These are phyloP conservation scores for Lepilemur septentrionalis DNA, from an alignment of 2,797 vertebrate genomes.

Conservation along the genomic window DNA sequence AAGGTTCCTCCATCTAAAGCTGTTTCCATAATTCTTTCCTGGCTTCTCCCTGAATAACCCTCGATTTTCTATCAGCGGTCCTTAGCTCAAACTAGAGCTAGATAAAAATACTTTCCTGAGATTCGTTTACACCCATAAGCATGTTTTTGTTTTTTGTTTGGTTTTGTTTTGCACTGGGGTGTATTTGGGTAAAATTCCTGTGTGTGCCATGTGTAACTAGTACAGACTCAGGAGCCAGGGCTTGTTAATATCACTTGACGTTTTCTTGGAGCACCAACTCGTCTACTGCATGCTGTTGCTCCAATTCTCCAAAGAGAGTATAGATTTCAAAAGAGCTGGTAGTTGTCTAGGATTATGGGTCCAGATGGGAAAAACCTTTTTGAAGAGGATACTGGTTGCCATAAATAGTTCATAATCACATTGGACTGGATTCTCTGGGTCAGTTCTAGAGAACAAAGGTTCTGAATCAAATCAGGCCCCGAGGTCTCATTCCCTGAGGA, in stretches of 20 bases:
- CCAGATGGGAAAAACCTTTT: neutral
- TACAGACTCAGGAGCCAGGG: neutral
- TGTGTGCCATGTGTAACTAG: neutral
- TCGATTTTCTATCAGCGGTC: neutral
- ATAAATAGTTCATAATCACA: neutral
- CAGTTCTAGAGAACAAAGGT: neutral
- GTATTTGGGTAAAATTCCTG: neutral
- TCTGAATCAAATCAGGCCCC: neutral
- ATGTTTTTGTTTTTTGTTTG: neutral
- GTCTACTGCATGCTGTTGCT: neutral
- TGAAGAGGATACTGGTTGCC: neutral
- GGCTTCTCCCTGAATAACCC: neutral
- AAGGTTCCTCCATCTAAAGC: neutral
- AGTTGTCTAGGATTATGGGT: neutral
- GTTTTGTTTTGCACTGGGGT: neutral
- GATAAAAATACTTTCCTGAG: neutral
- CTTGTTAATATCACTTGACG: neutral
- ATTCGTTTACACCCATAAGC: neutral
- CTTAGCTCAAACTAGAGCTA: neutral
- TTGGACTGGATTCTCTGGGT: neutral
- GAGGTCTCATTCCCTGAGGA: neutral
- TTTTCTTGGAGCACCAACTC: neutral
- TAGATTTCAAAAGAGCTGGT: neutral
- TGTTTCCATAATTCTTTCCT: constrained; percentile 4
- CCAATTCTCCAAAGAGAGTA: neutral